Evolutionary conservation across 2,113 vertebrate species (phyloP).

Genomic region (Oceanodroma tethys): DNA sequence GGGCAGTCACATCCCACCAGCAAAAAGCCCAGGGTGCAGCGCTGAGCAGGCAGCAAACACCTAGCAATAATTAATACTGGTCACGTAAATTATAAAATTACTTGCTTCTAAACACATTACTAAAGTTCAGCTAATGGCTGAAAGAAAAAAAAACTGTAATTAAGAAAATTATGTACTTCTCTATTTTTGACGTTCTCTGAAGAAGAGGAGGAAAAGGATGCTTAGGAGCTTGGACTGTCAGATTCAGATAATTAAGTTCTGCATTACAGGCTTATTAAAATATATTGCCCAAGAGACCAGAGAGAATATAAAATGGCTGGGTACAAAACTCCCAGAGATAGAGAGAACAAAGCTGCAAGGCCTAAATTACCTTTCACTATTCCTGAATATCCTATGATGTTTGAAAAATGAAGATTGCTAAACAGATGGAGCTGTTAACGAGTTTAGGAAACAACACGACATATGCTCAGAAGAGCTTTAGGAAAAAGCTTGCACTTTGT

Average conservation of each 20-base stretch:
- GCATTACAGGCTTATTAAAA: conserved; percentile 37
- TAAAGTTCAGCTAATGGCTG: not conserved
- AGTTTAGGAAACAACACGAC: conserved; percentile 17
- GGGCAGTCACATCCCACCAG: not conserved
- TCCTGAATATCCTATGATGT: conserved; percentile 4
- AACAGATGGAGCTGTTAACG: conserved; percentile 39
- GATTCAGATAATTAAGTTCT: conserved; percentile 45
- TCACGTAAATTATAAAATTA: not conserved
- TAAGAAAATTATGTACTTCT: conserved; percentile 18
- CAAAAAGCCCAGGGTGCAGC: not conserved
- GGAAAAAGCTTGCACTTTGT: not conserved
- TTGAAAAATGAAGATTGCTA: conserved; percentile 49
- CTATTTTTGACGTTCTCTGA: not conserved
- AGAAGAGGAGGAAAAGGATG: not conserved
- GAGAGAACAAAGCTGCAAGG: conserved; percentile 20
- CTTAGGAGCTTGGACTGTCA: not conserved
- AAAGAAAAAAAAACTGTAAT: conserved; percentile 19
- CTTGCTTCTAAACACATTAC: not conserved
- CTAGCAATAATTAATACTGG: not conserved
- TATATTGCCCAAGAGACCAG: conserved; percentile 39
- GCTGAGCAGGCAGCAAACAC: not conserved
- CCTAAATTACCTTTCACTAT: conserved; percentile 42
- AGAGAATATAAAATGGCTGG: not conserved
- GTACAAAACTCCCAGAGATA: not conserved
- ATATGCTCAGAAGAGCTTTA: not conserved